A percentile compares a stretch with the other conserved stretches of the same genome.
These are phyloP conservation scores for Parnassius apollo DNA, from an alignment of 2,888 invertebrate species.

Conservation along the genomic window DNA sequence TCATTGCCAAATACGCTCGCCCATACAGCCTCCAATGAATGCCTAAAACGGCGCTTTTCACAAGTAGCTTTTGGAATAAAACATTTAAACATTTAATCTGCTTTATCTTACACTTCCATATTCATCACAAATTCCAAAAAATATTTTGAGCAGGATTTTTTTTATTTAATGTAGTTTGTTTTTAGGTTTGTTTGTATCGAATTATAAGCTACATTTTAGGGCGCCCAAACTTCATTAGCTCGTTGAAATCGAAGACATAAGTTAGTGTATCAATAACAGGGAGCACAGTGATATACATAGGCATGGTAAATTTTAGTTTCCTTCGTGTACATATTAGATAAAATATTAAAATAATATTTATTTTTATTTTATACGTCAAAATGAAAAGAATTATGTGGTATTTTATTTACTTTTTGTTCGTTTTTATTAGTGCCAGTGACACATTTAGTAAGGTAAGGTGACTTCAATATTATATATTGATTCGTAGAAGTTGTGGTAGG, in stretches of 20 bases:
- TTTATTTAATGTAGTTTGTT: slow-evolving; percentile 36
- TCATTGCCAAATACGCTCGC: slow-evolving; percentile 74
- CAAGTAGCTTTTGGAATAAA: slow-evolving; percentile 30
- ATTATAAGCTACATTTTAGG: slow-evolving; percentile 61
- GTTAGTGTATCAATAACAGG: slow-evolving; percentile 72
- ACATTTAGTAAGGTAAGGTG: slow-evolving; percentile 52
- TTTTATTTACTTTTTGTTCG: slow-evolving; percentile 48
- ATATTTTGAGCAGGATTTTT: slow-evolving; percentile 32
- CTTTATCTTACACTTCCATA: slow-evolving; percentile 16
- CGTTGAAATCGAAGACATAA: slow-evolving; percentile 59
- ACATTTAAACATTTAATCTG: slow-evolving; percentile 26
- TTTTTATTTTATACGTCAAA: slow-evolving; percentile 17
- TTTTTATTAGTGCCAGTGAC: slow-evolving; percentile 38
- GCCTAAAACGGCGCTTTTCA: slow-evolving; percentile 59
- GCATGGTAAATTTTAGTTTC: slow-evolving; percentile 5
- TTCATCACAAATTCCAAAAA: slow-evolving; percentile 6
- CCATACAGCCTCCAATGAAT: slow-evolving; percentile 56
- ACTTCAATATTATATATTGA: slow-evolving; percentile 27
- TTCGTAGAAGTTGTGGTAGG: slow-evolving; percentile 2
- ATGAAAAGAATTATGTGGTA: slow-evolving; percentile 49
- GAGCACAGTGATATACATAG: slow-evolving; percentile 46
- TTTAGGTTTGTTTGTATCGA: slow-evolving; percentile 30
- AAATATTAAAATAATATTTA: slow-evolving; percentile 3
- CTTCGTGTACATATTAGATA: background rate
- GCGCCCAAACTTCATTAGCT: slow-evolving; percentile 55